Evolutionary conservation across 2,888 invertebrate genomes (phyloP).

Genomic region (Stenolophus ochropezus): DNA sequence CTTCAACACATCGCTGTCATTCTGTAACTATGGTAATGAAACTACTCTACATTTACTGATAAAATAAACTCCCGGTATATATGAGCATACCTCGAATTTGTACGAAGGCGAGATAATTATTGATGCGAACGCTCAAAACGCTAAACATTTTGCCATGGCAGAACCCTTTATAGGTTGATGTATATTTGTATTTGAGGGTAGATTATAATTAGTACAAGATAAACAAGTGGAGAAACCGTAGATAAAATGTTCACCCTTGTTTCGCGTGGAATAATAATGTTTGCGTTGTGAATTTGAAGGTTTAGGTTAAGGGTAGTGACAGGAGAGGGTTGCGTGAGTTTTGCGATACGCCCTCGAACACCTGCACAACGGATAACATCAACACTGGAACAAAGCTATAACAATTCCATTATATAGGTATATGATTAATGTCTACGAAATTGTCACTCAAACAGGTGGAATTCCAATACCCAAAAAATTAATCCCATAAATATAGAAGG

Average conservation of each 20-base stretch:
- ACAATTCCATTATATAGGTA: not conserved
- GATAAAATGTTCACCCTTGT: not conserved
- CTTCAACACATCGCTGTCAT: too few relatives aligned
- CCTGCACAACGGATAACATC: conserved; percentile 3
- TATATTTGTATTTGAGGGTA: not conserved
- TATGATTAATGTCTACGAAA: not conserved
- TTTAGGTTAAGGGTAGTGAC: not conserved
- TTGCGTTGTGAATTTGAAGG: not conserved
- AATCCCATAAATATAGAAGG: too few relatives aligned
- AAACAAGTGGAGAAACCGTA: not conserved
- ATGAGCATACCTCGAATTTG: too few relatives aligned
- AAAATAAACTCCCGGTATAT: too few relatives aligned
- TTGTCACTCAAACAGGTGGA: not conserved
- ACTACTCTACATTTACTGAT: too few relatives aligned
- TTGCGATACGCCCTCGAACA: not conserved
- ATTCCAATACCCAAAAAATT: not conserved
- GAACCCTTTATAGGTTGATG: too few relatives aligned
- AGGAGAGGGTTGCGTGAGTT: not conserved
- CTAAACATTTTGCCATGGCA: too few relatives aligned
- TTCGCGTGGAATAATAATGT: not conserved
- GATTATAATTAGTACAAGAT: not conserved
- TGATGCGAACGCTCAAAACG: too few relatives aligned
- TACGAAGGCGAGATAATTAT: too few relatives aligned
- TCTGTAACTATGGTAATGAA: too few relatives aligned
- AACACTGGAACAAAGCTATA: not conserved